phyloP scores from a whole-genome alignment of 1,140 invertebrate genomes.

The Calliphora vicina region DNA sequence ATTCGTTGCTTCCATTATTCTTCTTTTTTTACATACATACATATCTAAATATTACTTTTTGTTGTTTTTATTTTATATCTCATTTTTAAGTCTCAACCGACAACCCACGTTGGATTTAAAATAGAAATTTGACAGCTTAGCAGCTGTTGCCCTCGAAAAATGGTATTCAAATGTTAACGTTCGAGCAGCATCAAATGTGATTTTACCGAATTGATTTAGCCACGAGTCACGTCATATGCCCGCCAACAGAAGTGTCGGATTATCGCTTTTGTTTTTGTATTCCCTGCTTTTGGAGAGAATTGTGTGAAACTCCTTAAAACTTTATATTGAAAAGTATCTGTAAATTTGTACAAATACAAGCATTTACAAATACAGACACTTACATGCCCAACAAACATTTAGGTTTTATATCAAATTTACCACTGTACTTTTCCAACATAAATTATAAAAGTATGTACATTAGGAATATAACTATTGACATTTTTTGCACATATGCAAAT shows the following conservation, averaged over 20 bases:
- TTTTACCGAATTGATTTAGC: slow-evolving; percentile 13
- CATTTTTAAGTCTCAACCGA: slow-evolving; percentile 19
- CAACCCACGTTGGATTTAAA: slow-evolving; percentile 34
- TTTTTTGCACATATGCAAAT: too few relatives aligned
- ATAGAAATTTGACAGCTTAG: slow-evolving; percentile 36
- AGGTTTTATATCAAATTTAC: too few relatives aligned
- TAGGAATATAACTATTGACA: too few relatives aligned
- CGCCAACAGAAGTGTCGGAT: slow-evolving; percentile 35
- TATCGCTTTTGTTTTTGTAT: background rate
- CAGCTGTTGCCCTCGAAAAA: slow-evolving; percentile 34
- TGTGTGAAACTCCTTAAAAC: background rate
- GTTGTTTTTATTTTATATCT: slow-evolving; percentile 10
- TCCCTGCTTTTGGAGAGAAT: background rate
- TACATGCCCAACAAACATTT: too few relatives aligned
- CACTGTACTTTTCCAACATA: too few relatives aligned
- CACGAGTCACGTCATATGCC: slow-evolving; percentile 30
- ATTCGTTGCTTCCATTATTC: slow-evolving; percentile 12
- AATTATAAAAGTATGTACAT: too few relatives aligned
- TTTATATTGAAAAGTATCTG: background rate
- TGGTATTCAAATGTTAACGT: slow-evolving; percentile 17
- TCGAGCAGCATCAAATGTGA: background rate
- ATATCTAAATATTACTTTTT: background rate
- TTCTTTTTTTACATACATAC: too few relatives aligned
- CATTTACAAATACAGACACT: too few relatives aligned
- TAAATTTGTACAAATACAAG: background rate